Evolutionary conservation across 1,140 invertebrate species (phyloP).

Genomic region (Physella acuta): DNA sequence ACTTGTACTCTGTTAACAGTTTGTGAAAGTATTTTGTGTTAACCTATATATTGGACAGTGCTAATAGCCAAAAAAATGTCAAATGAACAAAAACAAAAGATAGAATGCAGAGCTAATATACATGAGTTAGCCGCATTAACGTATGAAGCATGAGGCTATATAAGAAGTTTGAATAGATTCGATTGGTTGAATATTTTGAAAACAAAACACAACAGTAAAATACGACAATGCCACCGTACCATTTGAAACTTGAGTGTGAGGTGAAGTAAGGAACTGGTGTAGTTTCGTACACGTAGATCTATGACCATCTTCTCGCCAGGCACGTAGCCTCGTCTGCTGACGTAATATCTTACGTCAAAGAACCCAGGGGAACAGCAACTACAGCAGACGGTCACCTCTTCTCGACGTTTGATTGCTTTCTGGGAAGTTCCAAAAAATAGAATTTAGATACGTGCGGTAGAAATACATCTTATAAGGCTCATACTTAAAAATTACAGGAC

Average conservation of each 20-base stretch:
- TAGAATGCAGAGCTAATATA: background rate
- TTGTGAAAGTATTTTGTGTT: background rate
- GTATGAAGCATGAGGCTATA: no score
- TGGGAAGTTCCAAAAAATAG: background rate
- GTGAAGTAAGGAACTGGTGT: conserved; percentile 1
- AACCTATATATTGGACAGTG: no score
- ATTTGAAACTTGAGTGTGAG: conserved; percentile 6
- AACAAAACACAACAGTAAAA: no score
- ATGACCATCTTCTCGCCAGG: conserved; percentile 16
- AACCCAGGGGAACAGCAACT: conserved; percentile 10
- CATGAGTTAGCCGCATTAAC: background rate
- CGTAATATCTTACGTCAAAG: conserved; percentile 15
- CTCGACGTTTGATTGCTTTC: conserved; percentile 14
- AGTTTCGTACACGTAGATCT: conserved; percentile 11
- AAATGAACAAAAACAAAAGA: background rate
- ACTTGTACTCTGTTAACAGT: background rate
- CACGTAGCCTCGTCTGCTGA: conserved; percentile 9
- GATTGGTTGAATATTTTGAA: no score
- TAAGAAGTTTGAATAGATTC: no score
- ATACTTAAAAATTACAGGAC: no score
- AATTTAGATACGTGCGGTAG: background rate
- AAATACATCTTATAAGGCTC: background rate
- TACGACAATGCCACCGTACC: no score
- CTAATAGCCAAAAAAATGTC: background rate
- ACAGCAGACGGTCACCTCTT: conserved; percentile 12